These are phyloP conservation scores for Cheilosia scutellata DNA, from an alignment of 2,888 invertebrate species.

Conservation along the genomic window DNA sequence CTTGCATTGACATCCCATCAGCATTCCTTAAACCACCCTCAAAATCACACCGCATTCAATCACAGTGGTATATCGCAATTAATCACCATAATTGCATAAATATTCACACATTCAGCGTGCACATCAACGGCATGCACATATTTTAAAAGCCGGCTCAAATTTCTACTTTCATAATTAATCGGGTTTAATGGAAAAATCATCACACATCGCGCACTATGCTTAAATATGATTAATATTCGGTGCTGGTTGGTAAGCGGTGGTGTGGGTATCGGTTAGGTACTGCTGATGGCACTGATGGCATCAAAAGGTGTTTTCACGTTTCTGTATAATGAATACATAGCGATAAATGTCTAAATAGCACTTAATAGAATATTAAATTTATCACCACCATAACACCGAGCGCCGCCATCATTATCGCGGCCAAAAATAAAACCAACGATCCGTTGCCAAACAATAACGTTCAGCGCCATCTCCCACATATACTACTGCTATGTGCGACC, in stretches of 20 bases:
- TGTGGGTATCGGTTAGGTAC: neutral
- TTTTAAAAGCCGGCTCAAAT: conserved; percentile 40
- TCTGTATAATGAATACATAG: neutral
- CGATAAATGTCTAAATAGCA: conserved; percentile 55
- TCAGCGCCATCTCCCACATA: neutral
- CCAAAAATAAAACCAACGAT: conserved; percentile 39
- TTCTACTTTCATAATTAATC: conserved; percentile 50
- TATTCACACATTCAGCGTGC: conserved; percentile 24
- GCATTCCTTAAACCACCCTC: conserved; percentile 17
- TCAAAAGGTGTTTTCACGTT: neutral
- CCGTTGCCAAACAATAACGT: conserved; percentile 35
- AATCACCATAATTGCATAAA: conserved; percentile 49
- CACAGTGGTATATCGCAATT: conserved; percentile 23
- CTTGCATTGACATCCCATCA: conserved; percentile 14
- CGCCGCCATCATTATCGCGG: conserved; percentile 20
- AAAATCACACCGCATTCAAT: conserved; percentile 28
- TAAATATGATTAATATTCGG: conserved; percentile 56
- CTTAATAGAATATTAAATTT: conserved; percentile 18
- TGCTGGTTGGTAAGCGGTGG: neutral
- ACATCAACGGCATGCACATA: conserved; percentile 1
- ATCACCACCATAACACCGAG: neutral
- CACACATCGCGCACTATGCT: conserved; percentile 37
- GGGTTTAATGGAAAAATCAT: conserved; percentile 59
- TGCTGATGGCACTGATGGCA: neutral
- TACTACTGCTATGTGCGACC: neutral